Evolutionary conservation across 1,140 invertebrate species (phyloP).

Genomic region (Plodia interpunctella): DNA sequence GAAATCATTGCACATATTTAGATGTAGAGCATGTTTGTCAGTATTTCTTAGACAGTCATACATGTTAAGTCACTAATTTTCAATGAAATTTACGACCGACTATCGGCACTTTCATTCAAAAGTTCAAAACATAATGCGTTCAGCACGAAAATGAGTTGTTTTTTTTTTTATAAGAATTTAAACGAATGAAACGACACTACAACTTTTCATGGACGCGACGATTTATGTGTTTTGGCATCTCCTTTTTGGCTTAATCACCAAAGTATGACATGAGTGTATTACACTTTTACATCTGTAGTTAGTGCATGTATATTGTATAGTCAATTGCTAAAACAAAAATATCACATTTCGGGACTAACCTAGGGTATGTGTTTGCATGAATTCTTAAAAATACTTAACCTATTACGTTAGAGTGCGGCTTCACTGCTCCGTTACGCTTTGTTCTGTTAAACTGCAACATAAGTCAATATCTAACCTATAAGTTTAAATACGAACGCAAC

Average conservation of each 20-base stretch:
- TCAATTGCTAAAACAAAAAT: slow-evolving; percentile 46
- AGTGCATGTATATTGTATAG: slow-evolving; percentile 13
- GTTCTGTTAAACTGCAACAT: too few relatives aligned
- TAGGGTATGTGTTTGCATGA: slow-evolving; percentile 44
- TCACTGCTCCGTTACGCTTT: too few relatives aligned
- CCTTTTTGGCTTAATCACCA: slow-evolving; percentile 61
- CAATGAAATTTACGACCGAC: too few relatives aligned
- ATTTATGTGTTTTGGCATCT: slow-evolving; percentile 62
- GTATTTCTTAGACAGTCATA: too few relatives aligned
- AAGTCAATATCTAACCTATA: too few relatives aligned
- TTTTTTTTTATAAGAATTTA: slow-evolving; percentile 33
- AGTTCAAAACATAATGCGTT: not conserved
- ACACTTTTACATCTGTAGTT: slow-evolving; percentile 8
- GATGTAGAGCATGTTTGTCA: too few relatives aligned
- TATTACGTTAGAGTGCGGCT: slow-evolving; percentile 34
- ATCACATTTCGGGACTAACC: slow-evolving; percentile 64
- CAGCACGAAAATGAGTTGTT: not conserved
- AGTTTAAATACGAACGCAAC: too few relatives aligned
- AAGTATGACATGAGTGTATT: slow-evolving; percentile 32
- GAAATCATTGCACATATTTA: too few relatives aligned
- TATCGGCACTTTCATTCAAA: not conserved
- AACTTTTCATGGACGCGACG: slow-evolving; percentile 50
- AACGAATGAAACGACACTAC: slow-evolving; percentile 23
- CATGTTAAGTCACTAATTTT: too few relatives aligned
- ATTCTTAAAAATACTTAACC: slow-evolving; percentile 28